Evolutionary conservation across 2,113 vertebrate species (phyloP).

Genomic region (Notechis scutatus): DNA sequence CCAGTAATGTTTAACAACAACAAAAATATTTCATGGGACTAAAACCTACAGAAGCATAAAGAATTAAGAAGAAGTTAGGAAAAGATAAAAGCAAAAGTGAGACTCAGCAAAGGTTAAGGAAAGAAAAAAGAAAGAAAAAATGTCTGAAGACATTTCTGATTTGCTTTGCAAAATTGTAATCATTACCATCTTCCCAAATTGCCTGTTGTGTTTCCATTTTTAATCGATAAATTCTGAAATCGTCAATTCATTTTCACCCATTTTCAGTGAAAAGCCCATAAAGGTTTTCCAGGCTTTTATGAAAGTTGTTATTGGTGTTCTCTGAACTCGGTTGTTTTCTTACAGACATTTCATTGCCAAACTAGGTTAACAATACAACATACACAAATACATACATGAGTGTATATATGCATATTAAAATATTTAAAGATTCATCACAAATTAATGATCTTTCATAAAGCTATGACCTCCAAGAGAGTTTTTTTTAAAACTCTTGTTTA

Average conservation of each 20-base stretch:
- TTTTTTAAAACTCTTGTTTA: neutral
- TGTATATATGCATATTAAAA: neutral
- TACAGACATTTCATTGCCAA: neutral
- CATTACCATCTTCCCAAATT: neutral
- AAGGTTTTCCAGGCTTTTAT: neutral
- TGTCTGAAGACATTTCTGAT: neutral
- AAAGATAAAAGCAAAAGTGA: neutral
- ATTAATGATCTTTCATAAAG: neutral
- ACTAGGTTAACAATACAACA: neutral
- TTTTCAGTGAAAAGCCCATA: too few species aligned
- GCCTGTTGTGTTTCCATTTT: neutral
- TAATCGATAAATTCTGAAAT: neutral
- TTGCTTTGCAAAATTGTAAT: neutral
- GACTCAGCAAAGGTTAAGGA: too few species aligned
- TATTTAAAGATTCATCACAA: neutral
- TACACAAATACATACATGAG: neutral
- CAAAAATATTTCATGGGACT: neutral
- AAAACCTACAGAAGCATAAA: neutral
- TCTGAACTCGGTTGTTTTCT: neutral
- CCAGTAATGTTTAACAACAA: neutral
- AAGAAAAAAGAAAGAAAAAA: neutral
- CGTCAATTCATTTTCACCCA: neutral
- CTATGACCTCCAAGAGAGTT: neutral
- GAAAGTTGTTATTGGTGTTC: neutral
- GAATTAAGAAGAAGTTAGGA: too few species aligned